Evolutionary conservation across 2,888 invertebrate genomes (phyloP).

Genomic region (Pyralis farinalis): DNA sequence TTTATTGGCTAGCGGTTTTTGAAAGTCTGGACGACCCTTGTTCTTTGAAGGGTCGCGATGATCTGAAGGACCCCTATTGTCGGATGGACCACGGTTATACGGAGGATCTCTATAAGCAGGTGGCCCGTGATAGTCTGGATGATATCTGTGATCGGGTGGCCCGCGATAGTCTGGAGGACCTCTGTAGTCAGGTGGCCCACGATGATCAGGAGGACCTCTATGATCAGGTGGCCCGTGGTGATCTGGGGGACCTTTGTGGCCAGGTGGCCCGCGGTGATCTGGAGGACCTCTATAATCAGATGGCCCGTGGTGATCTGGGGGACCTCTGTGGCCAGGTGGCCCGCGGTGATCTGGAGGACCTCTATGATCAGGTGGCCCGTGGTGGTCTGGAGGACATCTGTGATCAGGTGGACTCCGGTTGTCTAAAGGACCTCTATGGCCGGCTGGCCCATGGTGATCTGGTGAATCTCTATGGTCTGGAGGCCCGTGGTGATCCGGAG

Average conservation of each 20-base stretch:
- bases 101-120: conserved; percentile 2
- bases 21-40: not conserved
- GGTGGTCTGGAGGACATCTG: not conserved
- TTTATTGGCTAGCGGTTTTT: not conserved
- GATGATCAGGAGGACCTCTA: conserved; percentile 9
- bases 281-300: conserved; percentile 13
- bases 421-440: not conserved
- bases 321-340: conserved; percentile 8
- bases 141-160: conserved; percentile 3
- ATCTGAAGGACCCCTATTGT: conserved; percentile 1
- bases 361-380: conserved; percentile 1
- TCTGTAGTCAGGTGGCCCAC: conserved; percentile 11
- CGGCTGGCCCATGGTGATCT: conserved; percentile 7
- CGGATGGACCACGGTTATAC: not conserved
- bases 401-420: too few species aligned
- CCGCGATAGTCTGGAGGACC: conserved; percentile 5
- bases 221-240: conserved; percentile 12
- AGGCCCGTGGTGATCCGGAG: conserved; percentile 1
- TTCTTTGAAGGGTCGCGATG: not conserved
- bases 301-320: conserved; percentile 10
- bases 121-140: not conserved
- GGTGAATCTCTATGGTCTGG: conserved; percentile 10
- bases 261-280: conserved; percentile 14
- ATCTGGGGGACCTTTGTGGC: conserved; percentile 11
- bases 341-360: conserved; percentile 5